These are phyloP conservation scores for Drosophila lacicola DNA, from an alignment of 2,888 invertebrate species.

Conservation along the genomic window DNA sequence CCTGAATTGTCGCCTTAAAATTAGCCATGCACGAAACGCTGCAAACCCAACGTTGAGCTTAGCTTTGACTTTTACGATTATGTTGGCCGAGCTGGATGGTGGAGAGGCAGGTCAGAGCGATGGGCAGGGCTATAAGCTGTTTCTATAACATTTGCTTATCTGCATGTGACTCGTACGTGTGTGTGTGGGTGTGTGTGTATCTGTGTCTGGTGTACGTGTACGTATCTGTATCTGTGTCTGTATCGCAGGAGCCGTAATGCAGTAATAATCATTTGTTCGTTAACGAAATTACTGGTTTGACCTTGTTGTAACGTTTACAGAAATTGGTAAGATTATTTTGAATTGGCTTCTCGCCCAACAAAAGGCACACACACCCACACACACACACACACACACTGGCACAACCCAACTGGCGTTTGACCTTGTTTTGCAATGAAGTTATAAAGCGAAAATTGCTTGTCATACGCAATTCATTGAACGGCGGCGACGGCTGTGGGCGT, in stretches of 20 bases:
- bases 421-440: constrained; percentile 65
- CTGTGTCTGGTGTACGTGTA: constrained; percentile 10
- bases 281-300: constrained; percentile 71
- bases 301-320: constrained; percentile 61
- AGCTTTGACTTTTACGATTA: constrained; percentile 77
- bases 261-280: constrained; percentile 80
- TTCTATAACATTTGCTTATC: constrained; percentile 78
- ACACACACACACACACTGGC: background rate
- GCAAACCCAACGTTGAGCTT: constrained; percentile 59
- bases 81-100: constrained; percentile 31
- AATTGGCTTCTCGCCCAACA: constrained; percentile 63
- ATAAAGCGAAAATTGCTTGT: constrained; percentile 75
- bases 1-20: constrained; percentile 60
- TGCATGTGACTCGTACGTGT: constrained; percentile 63
- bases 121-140: constrained; percentile 56
- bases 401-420: constrained; percentile 16
- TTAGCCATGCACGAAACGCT: constrained; percentile 56
- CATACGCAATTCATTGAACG: constrained; percentile 23
- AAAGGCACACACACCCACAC: constrained; percentile 6
- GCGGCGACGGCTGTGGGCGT: background rate
- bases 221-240: constrained; percentile 21
- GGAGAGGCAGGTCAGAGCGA: background rate
- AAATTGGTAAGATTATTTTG: constrained; percentile 76
- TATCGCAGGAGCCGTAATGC: constrained; percentile 52
- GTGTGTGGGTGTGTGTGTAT: constrained; percentile 8